Conservation (phyloP, 2,797 vertebrate genomes). For the Acanthurus lineatus region DNA sequence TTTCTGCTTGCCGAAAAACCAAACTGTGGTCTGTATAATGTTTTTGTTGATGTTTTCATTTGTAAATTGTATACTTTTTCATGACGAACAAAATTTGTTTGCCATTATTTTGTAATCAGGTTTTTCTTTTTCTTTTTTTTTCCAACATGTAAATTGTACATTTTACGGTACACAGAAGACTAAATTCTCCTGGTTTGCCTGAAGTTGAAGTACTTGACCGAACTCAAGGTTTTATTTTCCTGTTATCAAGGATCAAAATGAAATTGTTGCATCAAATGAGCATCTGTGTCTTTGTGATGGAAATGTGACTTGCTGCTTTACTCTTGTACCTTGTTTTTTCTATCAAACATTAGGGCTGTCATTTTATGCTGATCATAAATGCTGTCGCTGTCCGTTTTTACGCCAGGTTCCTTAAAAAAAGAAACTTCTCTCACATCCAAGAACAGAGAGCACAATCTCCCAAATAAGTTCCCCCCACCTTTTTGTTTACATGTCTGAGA, state of each 20-base stretch:
- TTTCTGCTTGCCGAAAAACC: constrained; percentile 83
- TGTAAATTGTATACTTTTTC: constrained; percentile 82
- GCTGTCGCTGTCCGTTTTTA: constrained; percentile 67
- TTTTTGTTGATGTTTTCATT: constrained; percentile 80
- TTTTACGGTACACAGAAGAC: constrained; percentile 80
- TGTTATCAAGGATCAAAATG: constrained; percentile 72
- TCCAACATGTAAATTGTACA: constrained; percentile 81
- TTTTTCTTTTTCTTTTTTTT: constrained; percentile 50
- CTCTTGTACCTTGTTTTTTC: constrained; percentile 76
- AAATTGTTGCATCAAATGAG: constrained; percentile 77
- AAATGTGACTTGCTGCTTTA: constrained; percentile 85
- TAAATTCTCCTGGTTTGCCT: constrained; percentile 70
- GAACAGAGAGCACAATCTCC: constrained; percentile 46
- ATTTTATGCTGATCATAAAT: constrained; percentile 78
- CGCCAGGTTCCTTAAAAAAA: constrained; percentile 59
- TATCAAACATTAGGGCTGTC: constrained; percentile 79
- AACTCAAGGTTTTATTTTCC: constrained; percentile 71
- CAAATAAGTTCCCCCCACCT: constrained; percentile 21
- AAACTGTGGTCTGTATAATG: constrained; percentile 86
- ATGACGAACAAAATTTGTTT: constrained; percentile 75
- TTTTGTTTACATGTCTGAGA: constrained; percentile 62
- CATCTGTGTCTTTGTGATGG: constrained; percentile 80
- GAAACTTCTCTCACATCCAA: constrained; percentile 9
- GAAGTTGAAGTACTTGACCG: constrained; percentile 80
- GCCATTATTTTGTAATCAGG: constrained; percentile 67